These are phyloP conservation scores for Drosophila chauvacae DNA, from an alignment of 1,140 invertebrate genomes.

Conservation along the genomic window DNA sequence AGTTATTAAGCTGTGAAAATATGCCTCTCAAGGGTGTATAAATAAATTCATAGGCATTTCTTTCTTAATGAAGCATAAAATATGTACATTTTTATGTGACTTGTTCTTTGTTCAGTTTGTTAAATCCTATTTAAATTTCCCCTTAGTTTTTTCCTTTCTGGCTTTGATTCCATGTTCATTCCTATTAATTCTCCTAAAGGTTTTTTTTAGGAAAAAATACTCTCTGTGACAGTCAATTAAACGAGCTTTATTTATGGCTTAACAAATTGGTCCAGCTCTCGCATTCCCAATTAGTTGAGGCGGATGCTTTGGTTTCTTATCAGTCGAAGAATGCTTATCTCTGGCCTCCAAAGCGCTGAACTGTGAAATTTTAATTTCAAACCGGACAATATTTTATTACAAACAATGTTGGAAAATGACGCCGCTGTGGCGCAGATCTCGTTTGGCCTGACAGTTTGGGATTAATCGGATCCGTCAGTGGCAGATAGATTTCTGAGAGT, in stretches of 20 bases:
- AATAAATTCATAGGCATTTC: not conserved
- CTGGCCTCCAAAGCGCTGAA: constrained; percentile 54
- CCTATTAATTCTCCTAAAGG: constrained; percentile 87
- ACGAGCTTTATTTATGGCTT: constrained; percentile 62
- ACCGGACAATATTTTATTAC: constrained; percentile 66
- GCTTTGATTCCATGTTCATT: not conserved
- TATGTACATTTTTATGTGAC: not conserved
- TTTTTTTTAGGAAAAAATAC: constrained; percentile 87
- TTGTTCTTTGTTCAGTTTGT: not conserved
- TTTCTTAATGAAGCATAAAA: not conserved
- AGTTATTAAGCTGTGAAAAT: not conserved
- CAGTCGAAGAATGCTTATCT: constrained; percentile 57
- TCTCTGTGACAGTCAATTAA: constrained; percentile 46
- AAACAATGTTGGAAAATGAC: constrained; percentile 59
- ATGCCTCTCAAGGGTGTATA: no score
- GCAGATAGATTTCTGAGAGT: constrained; percentile 10
- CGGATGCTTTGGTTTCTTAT: constrained; percentile 65
- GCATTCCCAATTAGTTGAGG: constrained; percentile 63
- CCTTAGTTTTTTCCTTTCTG: not conserved
- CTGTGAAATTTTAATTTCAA: constrained; percentile 78
- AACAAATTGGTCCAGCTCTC: constrained; percentile 65
- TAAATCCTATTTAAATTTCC: not conserved
- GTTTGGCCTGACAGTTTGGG: constrained; percentile 26
- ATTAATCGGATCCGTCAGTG: constrained; percentile 11
- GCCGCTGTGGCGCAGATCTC: constrained; percentile 33